A percentile compares a stretch with the other conserved stretches of the same genome.
Evolutionary conservation across 2,888 invertebrate species (phyloP).

Genomic region (Ctenicera cuprea): DNA sequence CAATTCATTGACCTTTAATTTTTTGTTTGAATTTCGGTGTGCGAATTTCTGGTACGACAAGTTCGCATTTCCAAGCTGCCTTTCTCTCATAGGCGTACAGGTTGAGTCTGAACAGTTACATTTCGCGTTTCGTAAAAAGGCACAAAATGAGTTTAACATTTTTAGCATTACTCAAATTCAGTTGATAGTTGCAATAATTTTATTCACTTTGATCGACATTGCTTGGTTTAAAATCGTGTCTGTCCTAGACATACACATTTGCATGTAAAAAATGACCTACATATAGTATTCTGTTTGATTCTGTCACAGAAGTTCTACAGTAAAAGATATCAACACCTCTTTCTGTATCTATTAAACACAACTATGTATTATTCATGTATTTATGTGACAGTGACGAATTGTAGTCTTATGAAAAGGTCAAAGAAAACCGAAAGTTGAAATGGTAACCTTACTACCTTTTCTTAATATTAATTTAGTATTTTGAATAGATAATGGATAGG

Average conservation of each 20-base stretch:
- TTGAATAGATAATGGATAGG: no score
- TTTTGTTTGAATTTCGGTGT: slow-evolving; percentile 24
- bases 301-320: no score
- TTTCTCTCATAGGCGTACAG: slow-evolving; percentile 26
- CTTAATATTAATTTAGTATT: slow-evolving; percentile 1
- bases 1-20: slow-evolving; percentile 34
- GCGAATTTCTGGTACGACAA: slow-evolving; percentile 32
- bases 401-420: slow-evolving; percentile 36
- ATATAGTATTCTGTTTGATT: no score
- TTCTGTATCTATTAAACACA: slow-evolving; percentile 7
- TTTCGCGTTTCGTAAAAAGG: neutral
- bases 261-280: no score
- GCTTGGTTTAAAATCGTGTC: no score
- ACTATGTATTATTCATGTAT: slow-evolving; percentile 16
- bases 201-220: no score
- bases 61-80: slow-evolving; percentile 35
- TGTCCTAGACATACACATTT: no score
- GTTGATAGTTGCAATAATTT: no score
- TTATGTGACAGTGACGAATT: slow-evolving; percentile 31
- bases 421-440: slow-evolving; percentile 39
- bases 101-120: neutral
- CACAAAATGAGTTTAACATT: no score
- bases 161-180: no score
- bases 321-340: slow-evolving; percentile 11
- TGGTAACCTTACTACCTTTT: slow-evolving; percentile 23